Percentiles rank a stretch among this genome's conserved stretches.
phyloP scores from a whole-genome alignment of 2,888 invertebrate genomes.

The Labia minor region DNA sequence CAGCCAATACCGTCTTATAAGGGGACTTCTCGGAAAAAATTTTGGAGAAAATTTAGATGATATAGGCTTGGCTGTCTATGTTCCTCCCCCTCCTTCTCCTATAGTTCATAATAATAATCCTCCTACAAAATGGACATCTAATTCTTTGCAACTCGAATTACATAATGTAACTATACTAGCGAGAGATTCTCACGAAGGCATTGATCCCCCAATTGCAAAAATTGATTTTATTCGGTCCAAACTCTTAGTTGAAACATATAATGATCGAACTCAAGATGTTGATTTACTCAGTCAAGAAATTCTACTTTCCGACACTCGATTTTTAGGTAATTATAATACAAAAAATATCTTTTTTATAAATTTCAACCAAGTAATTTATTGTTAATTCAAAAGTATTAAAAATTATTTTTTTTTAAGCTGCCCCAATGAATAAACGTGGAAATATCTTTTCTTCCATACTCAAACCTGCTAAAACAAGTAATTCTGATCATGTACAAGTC shows the following conservation, averaged over 20 bases:
- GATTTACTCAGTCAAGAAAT: constrained; percentile 89
- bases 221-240: constrained; percentile 86
- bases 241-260: constrained; percentile 72
- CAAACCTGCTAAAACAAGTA: constrained; percentile 55
- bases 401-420: constrained; percentile 28
- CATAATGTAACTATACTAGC: constrained; percentile 70
- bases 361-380: too few species aligned
- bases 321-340: constrained; percentile 37
- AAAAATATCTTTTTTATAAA: not conserved
- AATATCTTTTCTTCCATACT: constrained; percentile 85
- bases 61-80: constrained; percentile 33
- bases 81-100: not conserved
- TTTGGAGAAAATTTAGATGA: constrained; percentile 75
- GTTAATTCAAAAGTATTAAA: too few species aligned
- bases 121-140: constrained; percentile 55
- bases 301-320: constrained; percentile 65
- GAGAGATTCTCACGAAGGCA: constrained; percentile 34
- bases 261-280: constrained; percentile 81
- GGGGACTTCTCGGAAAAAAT: constrained; percentile 79
- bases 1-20: constrained; percentile 74
- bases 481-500: constrained; percentile 54
- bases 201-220: constrained; percentile 51
- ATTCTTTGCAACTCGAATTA: constrained; percentile 71
- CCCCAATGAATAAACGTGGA: constrained; percentile 57
- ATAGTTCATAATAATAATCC: not conserved